Base-by-base conservation (phyloP, 1,140 invertebrate genomes). In the Antheraea mylitta region DNA sequence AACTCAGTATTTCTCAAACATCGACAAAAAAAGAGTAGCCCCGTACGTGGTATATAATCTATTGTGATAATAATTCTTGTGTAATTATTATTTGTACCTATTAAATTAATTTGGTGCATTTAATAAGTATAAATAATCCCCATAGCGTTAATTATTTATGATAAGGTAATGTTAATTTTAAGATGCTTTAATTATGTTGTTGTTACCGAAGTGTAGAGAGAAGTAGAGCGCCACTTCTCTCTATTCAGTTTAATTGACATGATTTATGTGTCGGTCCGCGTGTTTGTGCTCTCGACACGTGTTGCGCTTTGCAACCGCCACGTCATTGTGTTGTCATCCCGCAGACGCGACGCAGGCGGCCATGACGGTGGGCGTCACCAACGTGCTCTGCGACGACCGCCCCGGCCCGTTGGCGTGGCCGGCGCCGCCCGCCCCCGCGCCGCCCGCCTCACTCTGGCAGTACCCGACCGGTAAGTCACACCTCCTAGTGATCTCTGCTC, bases 361-460 rank as follows among this genome's bases (percentile, higher is more conserved):
- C 92, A 94, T 94, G 93, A 92, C 90, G 87, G 85, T 94, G 80
- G 93, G 93, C 89, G 92, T 92, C 84, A 87, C 93, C 78, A 92
- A 91, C 86, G 87, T 94, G 80, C 74, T 90, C 66, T 91, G 89
- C 82, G 92, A 92, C 85, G 89, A 91, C 60, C 88, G 87, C 75
- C 64, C 88, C 85, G 88, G 85, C 89, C 83, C 85, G 0, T 68
- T 90, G 75, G 89, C 85, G 80, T 89, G 87, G 86, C 88, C 87
- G 77, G 90, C 83, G 69, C 85, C 80, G 70, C 89, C 83, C 82
- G 85, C 86, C 72, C 89, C 86, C 75, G 84, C 85, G 70, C 86
- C 82, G 77, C 86, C 95, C 77, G 93, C 95, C 67, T 94, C 95
- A 72, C 92, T 96, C 81, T 96, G 94, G 96, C 94, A 96, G 90